These are phyloP conservation scores for Chlamydotis undulata DNA, from an alignment of 2,113 vertebrate genomes.

Conservation along the genomic window DNA sequence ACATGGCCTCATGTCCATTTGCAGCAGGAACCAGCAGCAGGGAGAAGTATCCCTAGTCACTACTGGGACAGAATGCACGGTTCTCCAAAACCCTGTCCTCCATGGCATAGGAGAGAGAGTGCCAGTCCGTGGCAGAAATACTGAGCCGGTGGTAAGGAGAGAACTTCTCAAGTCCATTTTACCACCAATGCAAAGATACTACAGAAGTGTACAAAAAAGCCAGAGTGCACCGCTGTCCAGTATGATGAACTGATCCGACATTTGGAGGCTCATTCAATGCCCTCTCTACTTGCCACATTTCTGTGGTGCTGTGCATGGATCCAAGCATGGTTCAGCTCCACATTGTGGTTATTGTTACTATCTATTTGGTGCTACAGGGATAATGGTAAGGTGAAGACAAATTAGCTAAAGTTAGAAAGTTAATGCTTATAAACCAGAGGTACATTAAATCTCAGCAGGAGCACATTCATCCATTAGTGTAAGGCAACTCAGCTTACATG, in stretches of 20 bases:
- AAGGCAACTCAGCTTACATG: background rate
- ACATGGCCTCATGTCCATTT: background rate
- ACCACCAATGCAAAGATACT: background rate
- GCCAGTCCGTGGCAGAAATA: background rate
- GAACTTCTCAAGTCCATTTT: background rate
- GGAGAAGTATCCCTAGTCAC: background rate
- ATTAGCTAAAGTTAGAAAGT: background rate
- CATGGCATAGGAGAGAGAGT: background rate
- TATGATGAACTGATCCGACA: background rate
- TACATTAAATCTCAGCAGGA: background rate
- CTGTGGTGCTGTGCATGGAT: background rate
- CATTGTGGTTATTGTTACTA: fast-evolving
- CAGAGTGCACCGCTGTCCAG: background rate
- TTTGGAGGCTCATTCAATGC: fast-evolving
- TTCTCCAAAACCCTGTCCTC: background rate
- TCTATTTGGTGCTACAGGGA: background rate
- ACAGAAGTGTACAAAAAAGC: background rate
- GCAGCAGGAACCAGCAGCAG: background rate
- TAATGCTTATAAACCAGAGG: background rate
- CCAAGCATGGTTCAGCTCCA: background rate
- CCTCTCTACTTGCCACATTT: background rate
- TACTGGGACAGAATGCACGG: background rate
- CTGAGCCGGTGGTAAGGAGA: fast-evolving
- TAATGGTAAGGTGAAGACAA: background rate
- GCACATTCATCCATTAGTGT: background rate